phyloP scores from a whole-genome alignment of 2,797 vertebrate genomes.

The Lerista edwardsae region DNA sequence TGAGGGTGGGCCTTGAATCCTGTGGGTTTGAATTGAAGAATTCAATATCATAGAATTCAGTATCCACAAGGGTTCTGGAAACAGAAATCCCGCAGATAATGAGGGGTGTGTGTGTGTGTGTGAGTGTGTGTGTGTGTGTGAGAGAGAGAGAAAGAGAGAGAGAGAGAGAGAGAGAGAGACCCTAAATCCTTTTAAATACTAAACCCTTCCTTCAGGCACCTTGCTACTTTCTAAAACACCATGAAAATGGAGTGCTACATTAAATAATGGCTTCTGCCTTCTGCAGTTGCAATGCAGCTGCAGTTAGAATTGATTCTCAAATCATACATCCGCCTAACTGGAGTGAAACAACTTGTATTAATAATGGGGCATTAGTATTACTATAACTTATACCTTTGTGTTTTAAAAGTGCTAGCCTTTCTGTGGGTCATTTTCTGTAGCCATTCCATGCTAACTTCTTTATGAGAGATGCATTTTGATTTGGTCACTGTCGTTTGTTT shows the following conservation, averaged over 20 bases:
- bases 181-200: too few species aligned
- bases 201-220: too few species aligned
- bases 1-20: too few species aligned
- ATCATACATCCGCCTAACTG: neutral
- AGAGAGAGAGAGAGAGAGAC: too few species aligned
- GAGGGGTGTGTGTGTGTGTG: too few species aligned
- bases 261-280: neutral
- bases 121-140: too few species aligned
- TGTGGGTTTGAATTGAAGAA: too few species aligned
- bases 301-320: neutral
- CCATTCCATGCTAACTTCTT: neutral
- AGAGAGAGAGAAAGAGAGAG: too few species aligned
- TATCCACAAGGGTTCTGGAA: too few species aligned
- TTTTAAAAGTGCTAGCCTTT: neutral
- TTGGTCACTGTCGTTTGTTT: neutral
- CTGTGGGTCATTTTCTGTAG: neutral
- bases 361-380: neutral
- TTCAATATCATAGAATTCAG: too few species aligned
- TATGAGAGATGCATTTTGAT: neutral
- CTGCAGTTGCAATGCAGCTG: neutral
- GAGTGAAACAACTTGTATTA: neutral
- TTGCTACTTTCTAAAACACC: neutral
- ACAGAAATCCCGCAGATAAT: too few species aligned
- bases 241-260: neutral
- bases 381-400: neutral